A percentile compares a stretch with the other conserved stretches of the same genome.
These are phyloP conservation scores for Ophioninae sp. DNA, from an alignment of 2,888 invertebrate species.

Conservation along the genomic window DNA sequence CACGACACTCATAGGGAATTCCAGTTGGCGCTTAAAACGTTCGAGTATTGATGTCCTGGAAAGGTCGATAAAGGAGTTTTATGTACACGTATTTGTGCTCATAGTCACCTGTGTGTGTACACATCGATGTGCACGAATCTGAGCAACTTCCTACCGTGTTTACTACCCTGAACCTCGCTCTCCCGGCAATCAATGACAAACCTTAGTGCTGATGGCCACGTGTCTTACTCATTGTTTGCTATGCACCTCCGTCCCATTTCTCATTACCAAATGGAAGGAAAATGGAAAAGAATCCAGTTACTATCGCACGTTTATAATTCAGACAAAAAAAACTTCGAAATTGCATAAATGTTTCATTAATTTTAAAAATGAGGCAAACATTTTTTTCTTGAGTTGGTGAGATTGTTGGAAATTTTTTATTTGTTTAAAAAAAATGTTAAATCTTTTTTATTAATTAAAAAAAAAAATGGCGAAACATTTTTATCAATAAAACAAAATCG, in stretches of 20 bases:
- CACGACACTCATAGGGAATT: slow-evolving; percentile 16
- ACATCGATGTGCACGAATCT: slow-evolving; percentile 22
- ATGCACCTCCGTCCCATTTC: background rate
- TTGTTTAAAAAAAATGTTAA: background rate
- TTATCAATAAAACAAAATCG: background rate
- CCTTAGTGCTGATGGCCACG: slow-evolving; percentile 65
- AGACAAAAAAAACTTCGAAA: no score
- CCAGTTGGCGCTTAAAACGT: slow-evolving; percentile 41
- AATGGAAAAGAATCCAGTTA: no score
- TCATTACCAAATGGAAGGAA: background rate
- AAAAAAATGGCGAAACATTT: background rate
- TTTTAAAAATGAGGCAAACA: background rate
- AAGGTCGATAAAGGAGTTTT: slow-evolving; percentile 57
- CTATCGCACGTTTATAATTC: no score
- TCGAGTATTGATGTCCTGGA: slow-evolving; percentile 76
- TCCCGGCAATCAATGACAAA: slow-evolving; percentile 77
- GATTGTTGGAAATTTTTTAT: background rate
- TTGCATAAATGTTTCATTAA: background rate
- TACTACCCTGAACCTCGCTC: slow-evolving; percentile 72
- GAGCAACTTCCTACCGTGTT: slow-evolving; percentile 74
- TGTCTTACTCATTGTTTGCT: background rate
- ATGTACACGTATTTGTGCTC: background rate
- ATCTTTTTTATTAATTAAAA: no score
- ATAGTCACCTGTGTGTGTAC: background rate
- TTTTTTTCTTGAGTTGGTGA: background rate